Base-by-base conservation (phyloP, 2,113 vertebrate genomes). In the Gallinago jamesoni region DNA sequence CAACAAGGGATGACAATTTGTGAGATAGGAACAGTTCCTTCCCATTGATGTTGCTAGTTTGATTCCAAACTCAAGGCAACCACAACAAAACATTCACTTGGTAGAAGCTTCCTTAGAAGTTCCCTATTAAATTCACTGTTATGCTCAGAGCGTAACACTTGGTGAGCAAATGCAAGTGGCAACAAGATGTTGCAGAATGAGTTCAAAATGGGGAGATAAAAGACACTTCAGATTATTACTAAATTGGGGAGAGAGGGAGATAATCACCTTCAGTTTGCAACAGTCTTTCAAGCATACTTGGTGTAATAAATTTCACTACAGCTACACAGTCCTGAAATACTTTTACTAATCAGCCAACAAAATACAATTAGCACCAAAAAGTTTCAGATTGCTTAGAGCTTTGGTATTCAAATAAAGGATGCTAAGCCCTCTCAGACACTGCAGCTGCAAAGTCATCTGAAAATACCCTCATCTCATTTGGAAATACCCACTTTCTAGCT, bases 401-500 rank as follows among this genome's bases (percentile, higher is more conserved):
- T 59, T 76, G 33, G 21, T 62, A 84, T 77, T 75, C 68, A 95
- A 86, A 93, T 64, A 80, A 91, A 89, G 66, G 35, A 87, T 14
- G 78, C 19, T 21, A 63, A 76, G 52, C 73, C 70, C 56, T 67
- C 75, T 48, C 79, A 93, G 76, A 83, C 56, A 63, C 3, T 35
- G 43, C 87, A 93, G 94, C 57, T 85, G 74, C 68, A 72, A 89
- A 94, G 68, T 4, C 27, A 37, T 20, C n/a, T 47, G 66, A 89
- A 95, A 96, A 82, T 21, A 96, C 57, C 92, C 80, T 22, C 8
- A 3, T 19, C 64, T 92, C 53, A 47, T 9, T 43, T 88, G 88
- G 93, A 88, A 96, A 96, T 77, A 96, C 62, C 62, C 90, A 72
- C 12, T n/a, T 39, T 43, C 47, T 31, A 76, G 28, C 33, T 37